A percentile compares a stretch with the other conserved stretches of the same genome.
These are phyloP conservation scores for Muraenolepis orangiensis DNA, from an alignment of 2,797 vertebrate genomes.

Conservation along the genomic window DNA sequence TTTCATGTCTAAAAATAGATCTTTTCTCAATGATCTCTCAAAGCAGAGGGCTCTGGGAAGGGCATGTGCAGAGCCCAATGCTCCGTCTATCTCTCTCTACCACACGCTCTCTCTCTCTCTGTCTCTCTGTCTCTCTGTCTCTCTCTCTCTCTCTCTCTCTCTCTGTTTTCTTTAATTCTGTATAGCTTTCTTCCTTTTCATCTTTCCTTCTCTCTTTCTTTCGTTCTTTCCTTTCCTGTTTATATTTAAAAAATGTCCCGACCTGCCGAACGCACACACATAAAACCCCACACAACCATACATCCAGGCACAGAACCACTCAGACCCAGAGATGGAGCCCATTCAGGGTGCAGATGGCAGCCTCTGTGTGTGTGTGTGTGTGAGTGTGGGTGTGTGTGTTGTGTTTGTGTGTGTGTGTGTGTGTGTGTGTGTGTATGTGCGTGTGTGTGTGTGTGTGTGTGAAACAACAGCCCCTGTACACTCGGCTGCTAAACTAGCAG, in stretches of 20 bases:
- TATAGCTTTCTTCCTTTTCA: not conserved
- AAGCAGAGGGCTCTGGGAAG: constrained; percentile 59
- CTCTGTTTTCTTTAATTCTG: not conserved
- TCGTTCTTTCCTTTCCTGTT: not conserved
- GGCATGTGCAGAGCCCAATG: constrained; percentile 56
- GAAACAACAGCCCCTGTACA: constrained; percentile 60
- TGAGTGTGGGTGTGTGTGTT: constrained; percentile 49
- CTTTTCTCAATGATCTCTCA: constrained; percentile 68
- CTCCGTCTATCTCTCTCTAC: constrained; percentile 47
- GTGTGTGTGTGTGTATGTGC: constrained; percentile 64
- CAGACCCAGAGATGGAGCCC: constrained; percentile 33
- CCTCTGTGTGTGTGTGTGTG: constrained; percentile 42
- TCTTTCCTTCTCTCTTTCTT: not conserved
- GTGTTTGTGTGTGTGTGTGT: constrained; percentile 55
- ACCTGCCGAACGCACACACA: not conserved
- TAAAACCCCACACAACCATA: not conserved
- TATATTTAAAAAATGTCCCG: not conserved
- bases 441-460: constrained; percentile 61
- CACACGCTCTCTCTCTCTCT: constrained; percentile 18
- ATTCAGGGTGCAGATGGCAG: constrained; percentile 74
- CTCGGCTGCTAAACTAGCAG: constrained; percentile 56
- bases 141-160: constrained; percentile 20
- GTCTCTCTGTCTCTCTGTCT: not conserved
- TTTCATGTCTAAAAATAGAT: constrained; percentile 69
- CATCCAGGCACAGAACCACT: constrained; percentile 9